Base-by-base conservation (phyloP, 92 coral and sea anemone genomes). In the Isaurus tuberculatus region DNA sequence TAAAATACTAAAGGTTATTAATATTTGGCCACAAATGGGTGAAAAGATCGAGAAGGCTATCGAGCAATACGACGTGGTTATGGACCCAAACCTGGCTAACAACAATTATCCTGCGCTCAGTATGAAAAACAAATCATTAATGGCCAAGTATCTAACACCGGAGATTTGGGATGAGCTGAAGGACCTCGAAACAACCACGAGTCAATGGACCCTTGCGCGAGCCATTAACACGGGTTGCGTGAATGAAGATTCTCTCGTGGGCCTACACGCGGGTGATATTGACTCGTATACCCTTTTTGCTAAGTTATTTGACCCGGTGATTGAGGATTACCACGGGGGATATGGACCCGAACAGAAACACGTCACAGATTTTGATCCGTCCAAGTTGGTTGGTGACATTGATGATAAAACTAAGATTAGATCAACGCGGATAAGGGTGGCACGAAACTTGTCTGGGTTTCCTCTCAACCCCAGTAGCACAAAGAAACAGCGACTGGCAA, bases 211-310 rank as follows among this genome's bases (percentile, higher is more conserved):
- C 26, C 84, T 92, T 1, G 95, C 92, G 1, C 89, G 90, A 4
- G 92, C 92, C 31, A 85, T 92, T 30, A 92, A 92, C 81, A 86
- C 92, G 1, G 89, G 92, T 10, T 23, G 30, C 22, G 44, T 51
- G 22, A 81, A 86, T 26, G 88, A 84, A 17, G 82, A 90, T 42
- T 89, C 92, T 4, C 75, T 86, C 32, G 53, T 57, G 55, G 94
- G 94, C 1, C 74, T 89, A 26, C 92, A 91, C 75, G 94, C 95
- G 20, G 95, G 92, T 4, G 95, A 89, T 74, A 71, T 79, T 9
- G 92, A 92, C 34, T 86, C 92, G 16, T 92, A 89, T 71, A 34
- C 86, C 36, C 89, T 75, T n/a, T 92, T 92, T 27, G 90, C 70
- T 0, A 89, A 89, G 84, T 73, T 92, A 19, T 89, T 89, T 34